Evolutionary conservation across 2,888 invertebrate genomes (phyloP), one percentile per base, ranked within the genome.

Genomic region (Gandaritis pyraliata): DNA sequence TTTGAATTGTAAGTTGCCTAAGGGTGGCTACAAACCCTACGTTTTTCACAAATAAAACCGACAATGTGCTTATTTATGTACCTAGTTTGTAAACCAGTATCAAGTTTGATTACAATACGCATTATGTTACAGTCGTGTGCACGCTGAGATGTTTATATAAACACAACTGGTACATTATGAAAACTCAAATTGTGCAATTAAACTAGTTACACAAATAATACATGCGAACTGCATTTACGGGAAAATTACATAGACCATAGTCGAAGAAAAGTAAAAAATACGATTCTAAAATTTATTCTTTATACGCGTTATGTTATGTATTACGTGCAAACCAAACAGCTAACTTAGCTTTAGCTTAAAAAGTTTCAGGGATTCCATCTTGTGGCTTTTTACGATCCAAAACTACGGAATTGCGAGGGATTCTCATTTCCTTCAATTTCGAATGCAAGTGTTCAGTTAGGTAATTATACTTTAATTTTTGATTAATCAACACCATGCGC

Each of bases 151-250:
- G 50, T 64, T 67, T 69, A 69, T 61, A 59, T 66, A 67, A 67
- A 64, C 49, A 23, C n/a, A 64, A 67, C 67, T 46, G 56, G 67
- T 62, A 43, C 51, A 64, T 70, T 64, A 66, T 64, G 69, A 48
- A 23, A 43, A 39, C 15, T 46, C 38, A 56, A 62, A 64, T 67
- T 69, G 65, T 67, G 56, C 64, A 66, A 69, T 59, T 43, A 30
- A 66, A 60, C 63, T 30, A 51, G 64, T 53, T 59, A 33, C 49
- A 52, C 54, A 23, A 63, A 58, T 58, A 58, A 58, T 41, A 55
- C 49, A 55, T 55, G 45, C 50, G 41, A 29, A 46, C 38, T 50
- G 58, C 38, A 53, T 43, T 39, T 48, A 49, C 53, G 48, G 30
- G 38, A 57, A 58, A 48, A 61, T 47, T 57, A 58, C 49, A 53